Evolutionary conservation across 2,113 vertebrate genomes (phyloP).

Genomic region (Galeopterus variegatus): DNA sequence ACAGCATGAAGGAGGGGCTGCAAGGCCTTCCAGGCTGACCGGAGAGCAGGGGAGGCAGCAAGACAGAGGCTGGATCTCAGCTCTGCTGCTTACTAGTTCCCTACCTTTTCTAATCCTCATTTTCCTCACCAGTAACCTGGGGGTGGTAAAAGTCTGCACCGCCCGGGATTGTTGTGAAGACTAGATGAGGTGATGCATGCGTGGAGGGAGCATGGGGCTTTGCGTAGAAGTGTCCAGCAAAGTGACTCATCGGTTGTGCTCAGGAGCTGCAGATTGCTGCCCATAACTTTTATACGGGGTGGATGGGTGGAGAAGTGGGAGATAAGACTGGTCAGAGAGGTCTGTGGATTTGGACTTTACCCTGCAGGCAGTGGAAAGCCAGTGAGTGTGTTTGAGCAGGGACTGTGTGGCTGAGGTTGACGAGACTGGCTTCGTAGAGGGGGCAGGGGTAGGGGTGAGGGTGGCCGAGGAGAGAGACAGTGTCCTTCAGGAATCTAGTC

Average conservation of each 20-base stretch:
- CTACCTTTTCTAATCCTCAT: background rate
- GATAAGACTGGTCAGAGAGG: background rate
- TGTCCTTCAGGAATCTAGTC: background rate
- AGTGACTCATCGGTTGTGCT: background rate
- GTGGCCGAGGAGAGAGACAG: too few species aligned
- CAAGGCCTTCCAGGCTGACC: background rate
- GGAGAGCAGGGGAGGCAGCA: background rate
- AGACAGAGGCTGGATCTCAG: background rate
- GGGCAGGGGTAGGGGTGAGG: background rate
- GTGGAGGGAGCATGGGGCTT: background rate
- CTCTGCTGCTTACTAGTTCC: background rate
- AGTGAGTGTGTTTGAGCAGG: background rate
- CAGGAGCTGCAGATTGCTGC: background rate
- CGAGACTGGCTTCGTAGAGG: background rate
- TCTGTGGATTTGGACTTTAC: conserved; percentile 21
- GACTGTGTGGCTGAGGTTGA: background rate
- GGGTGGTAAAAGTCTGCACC: fast-evolving
- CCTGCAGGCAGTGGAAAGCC: background rate
- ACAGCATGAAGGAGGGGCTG: too few species aligned
- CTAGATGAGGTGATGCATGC: background rate
- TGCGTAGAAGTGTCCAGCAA: background rate
- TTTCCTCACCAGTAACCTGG: background rate
- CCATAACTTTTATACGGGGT: background rate
- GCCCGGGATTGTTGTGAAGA: background rate
- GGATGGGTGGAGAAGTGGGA: conserved; percentile 4